These are phyloP conservation scores for Drosophila baimaii DNA, from an alignment of 1,140 invertebrate species.

Conservation along the genomic window DNA sequence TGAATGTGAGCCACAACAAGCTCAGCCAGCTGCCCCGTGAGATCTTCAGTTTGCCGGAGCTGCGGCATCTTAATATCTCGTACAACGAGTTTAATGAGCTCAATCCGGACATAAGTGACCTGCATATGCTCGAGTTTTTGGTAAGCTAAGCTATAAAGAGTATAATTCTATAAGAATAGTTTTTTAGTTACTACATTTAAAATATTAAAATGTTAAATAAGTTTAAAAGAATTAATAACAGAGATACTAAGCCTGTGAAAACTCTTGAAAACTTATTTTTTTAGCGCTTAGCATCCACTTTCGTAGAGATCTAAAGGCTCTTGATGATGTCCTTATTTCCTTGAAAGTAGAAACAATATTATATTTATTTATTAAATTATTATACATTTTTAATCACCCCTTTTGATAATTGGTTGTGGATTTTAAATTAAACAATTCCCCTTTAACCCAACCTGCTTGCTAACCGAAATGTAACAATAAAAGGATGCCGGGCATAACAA, in stretches of 20 bases:
- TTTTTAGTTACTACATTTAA: too few species aligned
- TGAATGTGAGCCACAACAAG: conserved; percentile 93
- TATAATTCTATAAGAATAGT: too few species aligned
- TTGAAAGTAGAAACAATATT: too few species aligned
- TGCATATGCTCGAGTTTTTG: conserved; percentile 89
- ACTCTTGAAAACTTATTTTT: too few species aligned
- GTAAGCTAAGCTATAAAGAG: conserved; percentile 83
- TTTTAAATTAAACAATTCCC: conserved; percentile 28
- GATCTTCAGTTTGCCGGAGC: conserved; percentile 88
- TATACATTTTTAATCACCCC: background rate
- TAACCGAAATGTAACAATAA: conserved; percentile 51
- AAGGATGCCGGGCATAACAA: conserved; percentile 90
- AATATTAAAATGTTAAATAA: too few species aligned
- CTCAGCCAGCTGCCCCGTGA: conserved; percentile 87
- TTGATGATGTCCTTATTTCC: too few species aligned
- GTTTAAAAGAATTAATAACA: background rate
- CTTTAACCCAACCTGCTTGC: conserved; percentile 50
- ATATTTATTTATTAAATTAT: background rate
- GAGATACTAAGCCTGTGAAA: too few species aligned
- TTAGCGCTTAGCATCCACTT: too few species aligned
- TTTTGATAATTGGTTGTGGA: conserved; percentile 30
- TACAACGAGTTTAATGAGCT: conserved; percentile 88
- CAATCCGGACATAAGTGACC: conserved; percentile 88
- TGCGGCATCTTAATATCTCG: conserved; percentile 89
- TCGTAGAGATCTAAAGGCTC: too few species aligned